Conservation (phyloP, 2,888 invertebrate species). For the Laothoe populi region DNA sequence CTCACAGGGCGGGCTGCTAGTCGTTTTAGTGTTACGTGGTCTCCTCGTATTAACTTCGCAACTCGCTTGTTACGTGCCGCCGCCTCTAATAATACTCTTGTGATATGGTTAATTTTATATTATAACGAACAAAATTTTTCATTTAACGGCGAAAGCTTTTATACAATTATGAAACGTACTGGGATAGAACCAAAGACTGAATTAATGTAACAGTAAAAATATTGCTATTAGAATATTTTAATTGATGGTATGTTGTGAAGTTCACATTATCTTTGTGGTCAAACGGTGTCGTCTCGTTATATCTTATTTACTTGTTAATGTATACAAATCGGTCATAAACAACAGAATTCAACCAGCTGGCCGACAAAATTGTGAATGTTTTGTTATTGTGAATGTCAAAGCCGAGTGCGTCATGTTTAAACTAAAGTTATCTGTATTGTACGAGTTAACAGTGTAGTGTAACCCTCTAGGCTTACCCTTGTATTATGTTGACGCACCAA, state of each 20-base stretch:
- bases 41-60: constrained; percentile 35
- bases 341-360: constrained; percentile 19
- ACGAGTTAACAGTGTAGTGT: background rate
- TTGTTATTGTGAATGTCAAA: background rate
- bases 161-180: constrained; percentile 60
- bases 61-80: constrained; percentile 62
- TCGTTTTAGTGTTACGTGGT: constrained; percentile 53
- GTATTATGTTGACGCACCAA: background rate
- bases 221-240: constrained; percentile 72
- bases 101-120: constrained; percentile 29
- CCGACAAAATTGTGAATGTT: constrained; percentile 28
- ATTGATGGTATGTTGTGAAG: constrained; percentile 46
- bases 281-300: constrained; percentile 19
- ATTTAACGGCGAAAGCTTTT: constrained; percentile 58
- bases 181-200: constrained; percentile 80
- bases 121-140: constrained; percentile 58
- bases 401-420: constrained; percentile 30
- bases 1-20: constrained; percentile 56
- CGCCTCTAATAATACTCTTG: constrained; percentile 14
- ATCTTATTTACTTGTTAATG: constrained; percentile 22
- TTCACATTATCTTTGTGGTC: constrained; percentile 25
- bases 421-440: background rate
- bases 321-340: constrained; percentile 29
- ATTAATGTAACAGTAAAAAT: constrained; percentile 67
- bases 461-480: background rate